Base-by-base conservation (phyloP, 2,113 vertebrate genomes). In the Corapipo altera region DNA sequence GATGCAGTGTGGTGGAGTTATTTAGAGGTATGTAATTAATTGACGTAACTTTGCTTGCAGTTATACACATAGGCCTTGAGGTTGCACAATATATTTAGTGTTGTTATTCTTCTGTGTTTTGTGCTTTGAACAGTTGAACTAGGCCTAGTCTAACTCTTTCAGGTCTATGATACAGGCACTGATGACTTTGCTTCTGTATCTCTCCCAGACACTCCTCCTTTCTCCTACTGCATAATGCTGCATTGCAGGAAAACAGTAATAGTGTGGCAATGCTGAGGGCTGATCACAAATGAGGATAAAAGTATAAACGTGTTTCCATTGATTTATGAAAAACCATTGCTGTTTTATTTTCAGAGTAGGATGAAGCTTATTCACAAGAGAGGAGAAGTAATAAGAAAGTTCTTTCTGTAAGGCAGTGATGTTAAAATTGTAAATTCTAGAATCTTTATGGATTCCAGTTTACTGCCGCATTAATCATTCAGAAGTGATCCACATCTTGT, bases 81-180 rank as follows among this genome's bases (percentile, higher is more conserved):
- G 95, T 28, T 98, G 96, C 97, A 97, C 96, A 75, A 96, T 35
- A 43, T 97, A 57, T 13, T 52, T 52, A 65, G 33, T 23, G 35
- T 33, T 55, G 30, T 26, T 91, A 24, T 14, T 33, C 12, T 55
- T 76, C 30, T 44, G 12, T 43, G 10, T 15, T 73, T 76, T 44
- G 21, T 37, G 37, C 20, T 88, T 76, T 54, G 49, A 76, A 71
- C 22, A 49, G 77, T 76, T 15, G n/a, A 48, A 44, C 18, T 37
- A 58, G 44, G 18, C 20, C 26, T 20, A 6, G 17, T n/a, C 37
- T 46, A 78, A 46, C 58, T 83, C 51, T 27, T 62, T 18, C 37
- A 61, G 57, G 37, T 70, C 75, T 75, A 5, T 72, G n/a, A 5
- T 23, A 57, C 1, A 9, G 21, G 33, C 37, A 69, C 17, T 4